Conservation (phyloP, 2,888 invertebrate genomes). For the Aethes cnicana region DNA sequence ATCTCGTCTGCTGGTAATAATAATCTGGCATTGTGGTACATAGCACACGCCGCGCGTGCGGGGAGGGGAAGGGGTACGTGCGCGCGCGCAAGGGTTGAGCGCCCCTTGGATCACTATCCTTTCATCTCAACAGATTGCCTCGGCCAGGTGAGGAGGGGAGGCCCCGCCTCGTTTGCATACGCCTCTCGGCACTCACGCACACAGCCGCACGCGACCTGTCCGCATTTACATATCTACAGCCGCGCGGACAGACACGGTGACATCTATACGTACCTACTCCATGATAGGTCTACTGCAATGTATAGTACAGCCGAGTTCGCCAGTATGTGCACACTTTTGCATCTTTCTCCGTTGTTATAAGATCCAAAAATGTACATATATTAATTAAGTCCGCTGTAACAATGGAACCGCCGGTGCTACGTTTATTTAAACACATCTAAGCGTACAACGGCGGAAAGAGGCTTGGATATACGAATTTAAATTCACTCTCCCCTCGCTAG, state of each 20-base stretch:
- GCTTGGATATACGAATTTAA: too few relatives aligned
- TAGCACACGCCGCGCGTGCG: constrained; percentile 44
- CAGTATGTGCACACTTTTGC: too few relatives aligned
- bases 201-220: constrained; percentile 10
- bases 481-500: too few relatives aligned
- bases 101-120: constrained; percentile 55
- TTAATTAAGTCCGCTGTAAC: too few relatives aligned
- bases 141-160: constrained; percentile 40
- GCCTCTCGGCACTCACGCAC: constrained; percentile 43
- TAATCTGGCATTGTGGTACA: constrained; percentile 40
- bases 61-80: constrained; percentile 41
- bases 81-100: constrained; percentile 54
- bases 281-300: too few relatives aligned
- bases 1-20: constrained; percentile 45
- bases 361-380: too few relatives aligned
- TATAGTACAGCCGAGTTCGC: too few relatives aligned
- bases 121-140: constrained; percentile 59
- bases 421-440: too few relatives aligned
- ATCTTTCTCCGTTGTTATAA: too few relatives aligned
- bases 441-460: too few relatives aligned
- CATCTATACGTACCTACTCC: not conserved
- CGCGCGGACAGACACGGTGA: not conserved
- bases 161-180: constrained; percentile 35
- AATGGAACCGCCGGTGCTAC: too few relatives aligned
- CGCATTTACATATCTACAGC: constrained; percentile 22